A percentile compares a stretch with the other conserved stretches of the same genome.
phyloP scores from a whole-genome alignment of 2,797 vertebrate genomes.

The Avahi laniger region DNA sequence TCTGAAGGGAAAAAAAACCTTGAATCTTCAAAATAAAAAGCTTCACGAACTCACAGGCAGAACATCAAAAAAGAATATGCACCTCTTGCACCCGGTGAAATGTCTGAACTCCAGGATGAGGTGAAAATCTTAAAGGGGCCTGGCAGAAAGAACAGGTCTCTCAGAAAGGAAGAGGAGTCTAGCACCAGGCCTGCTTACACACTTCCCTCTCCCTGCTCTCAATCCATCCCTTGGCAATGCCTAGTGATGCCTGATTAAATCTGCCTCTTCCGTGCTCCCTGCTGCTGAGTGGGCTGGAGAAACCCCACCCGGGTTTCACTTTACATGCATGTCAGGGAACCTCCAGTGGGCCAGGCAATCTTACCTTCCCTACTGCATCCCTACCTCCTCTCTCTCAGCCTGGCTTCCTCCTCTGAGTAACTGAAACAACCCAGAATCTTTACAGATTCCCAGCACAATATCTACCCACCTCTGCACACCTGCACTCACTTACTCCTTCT shows the following conservation, averaged over 20 bases:
- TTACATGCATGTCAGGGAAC: not conserved
- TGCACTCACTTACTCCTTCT: not conserved
- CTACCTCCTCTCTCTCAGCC: not conserved
- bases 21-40: not conserved
- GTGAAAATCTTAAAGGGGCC: not conserved
- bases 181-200: not conserved
- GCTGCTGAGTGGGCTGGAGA: not conserved
- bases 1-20: not conserved
- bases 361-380: not conserved
- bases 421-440: not conserved
- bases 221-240: not conserved
- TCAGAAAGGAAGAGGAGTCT: not conserved
- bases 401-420: not conserved
- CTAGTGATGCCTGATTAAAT: not conserved
- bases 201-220: not conserved
- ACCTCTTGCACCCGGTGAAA: not conserved
- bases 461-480: not conserved
- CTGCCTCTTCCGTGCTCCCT: not conserved
- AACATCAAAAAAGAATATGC: not conserved
- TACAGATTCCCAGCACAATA: not conserved
- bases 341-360: not conserved
- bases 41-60: not conserved
- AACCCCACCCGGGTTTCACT: not conserved
- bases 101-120: not conserved
- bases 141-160: not conserved